Base-by-base conservation (phyloP, 2,797 vertebrate species). In the Microcaecilia unicolor region DNA sequence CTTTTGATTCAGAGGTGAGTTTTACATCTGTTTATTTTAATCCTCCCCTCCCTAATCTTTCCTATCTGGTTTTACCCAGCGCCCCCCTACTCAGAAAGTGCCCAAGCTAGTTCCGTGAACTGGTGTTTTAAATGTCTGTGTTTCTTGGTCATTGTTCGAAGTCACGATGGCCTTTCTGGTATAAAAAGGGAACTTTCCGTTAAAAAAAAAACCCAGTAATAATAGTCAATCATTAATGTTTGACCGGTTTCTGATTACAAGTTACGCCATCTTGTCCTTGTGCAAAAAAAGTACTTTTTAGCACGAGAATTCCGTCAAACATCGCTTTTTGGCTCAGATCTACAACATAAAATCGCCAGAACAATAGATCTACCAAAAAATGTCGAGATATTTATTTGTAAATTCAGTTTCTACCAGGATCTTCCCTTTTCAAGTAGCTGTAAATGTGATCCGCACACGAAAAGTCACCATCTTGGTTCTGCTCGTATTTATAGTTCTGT, bases 1-100 rank as follows among this genome's bases (percentile, higher is more conserved):
- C 52, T 34, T 49, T 55, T 36, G 52, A 55, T 34, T 55, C 52
- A 5, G 52, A 55, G 41, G 52, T 55, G 41, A 48, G 44, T 34
- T 25, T 19, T 15, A n/a, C n/a, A n/a, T n/a, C n/a, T n/a, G n/a
- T n/a, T n/a, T 42, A 18, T 18, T 15, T 21, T 5, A 5, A 9
- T 10, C 28, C 15, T 15, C 14, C 5, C 18, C 5, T 14, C 12
- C 6, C 3, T 17, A 8, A 7, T 14, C 10, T 7, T 5, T 15
- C 9, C 6, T 17, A 6, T 12, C 9, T 28, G n/a, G 13, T n/a
- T 28, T 28, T 22, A 2, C 8, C 18, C 2, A 24, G 15, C 19
- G 5, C 3, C 1, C 4, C 4, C 8, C 9, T 11, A 25, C 15
- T 37, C 11, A 16, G n/a, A n/a, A n/a, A n/a, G n/a, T n/a, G n/a